Conservation (phyloP, 35 echinoderm and acorn worm genomes). For the Amphiura filiformis region DNA sequence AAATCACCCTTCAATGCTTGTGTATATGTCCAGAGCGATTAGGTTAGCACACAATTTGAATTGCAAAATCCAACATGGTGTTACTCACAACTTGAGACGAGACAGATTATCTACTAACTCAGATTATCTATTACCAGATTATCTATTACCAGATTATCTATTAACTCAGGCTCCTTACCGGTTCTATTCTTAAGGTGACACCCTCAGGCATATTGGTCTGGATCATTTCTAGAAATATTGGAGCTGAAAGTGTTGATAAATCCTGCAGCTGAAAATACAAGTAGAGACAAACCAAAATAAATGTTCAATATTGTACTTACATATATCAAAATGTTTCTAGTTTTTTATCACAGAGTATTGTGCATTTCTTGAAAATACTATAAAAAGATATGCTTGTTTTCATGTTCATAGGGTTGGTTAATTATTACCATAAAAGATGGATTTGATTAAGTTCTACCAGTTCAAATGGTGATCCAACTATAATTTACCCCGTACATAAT, state of each 20-base stretch:
- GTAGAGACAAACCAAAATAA: background rate
- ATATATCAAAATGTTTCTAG: background rate
- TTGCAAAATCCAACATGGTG: no score
- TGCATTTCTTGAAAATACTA: background rate
- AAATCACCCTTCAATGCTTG: background rate
- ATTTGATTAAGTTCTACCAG: no score
- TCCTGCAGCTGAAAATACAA: conserved; percentile 40
- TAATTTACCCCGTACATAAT: no score
- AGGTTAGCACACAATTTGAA: no score
- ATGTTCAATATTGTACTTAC: no score
- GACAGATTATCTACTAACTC: no score
- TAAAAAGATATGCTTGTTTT: background rate
- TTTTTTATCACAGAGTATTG: background rate
- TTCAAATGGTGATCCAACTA: no score
- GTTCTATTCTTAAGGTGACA: conserved; percentile 33
- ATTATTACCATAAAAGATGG: no score
- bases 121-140: no score
- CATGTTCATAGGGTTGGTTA: background rate
- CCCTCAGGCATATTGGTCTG: conserved; percentile 52
- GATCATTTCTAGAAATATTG: conserved; percentile 41
- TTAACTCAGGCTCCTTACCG: conserved; percentile 9
- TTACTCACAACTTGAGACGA: no score
- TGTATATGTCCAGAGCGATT: no score
- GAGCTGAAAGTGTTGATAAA: conserved; percentile 25
- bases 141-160: background rate